Evolutionary conservation across 2,888 invertebrate genomes (phyloP).

Genomic region (Pollenia angustigena): DNA sequence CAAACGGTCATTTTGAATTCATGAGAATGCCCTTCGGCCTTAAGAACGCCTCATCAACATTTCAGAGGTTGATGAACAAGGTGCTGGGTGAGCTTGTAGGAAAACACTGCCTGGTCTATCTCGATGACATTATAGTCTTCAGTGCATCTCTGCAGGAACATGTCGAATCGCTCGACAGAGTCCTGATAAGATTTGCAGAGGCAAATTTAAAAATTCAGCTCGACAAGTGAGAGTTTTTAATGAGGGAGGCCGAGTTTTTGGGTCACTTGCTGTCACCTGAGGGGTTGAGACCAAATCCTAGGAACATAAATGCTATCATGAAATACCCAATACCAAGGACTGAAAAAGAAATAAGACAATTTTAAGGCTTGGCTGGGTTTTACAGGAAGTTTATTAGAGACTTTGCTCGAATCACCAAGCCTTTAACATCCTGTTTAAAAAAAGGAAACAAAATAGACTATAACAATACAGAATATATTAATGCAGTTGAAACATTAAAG

Average conservation of each 20-base stretch:
- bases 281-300: constrained; percentile 30
- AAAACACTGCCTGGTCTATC: too few relatives aligned
- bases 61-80: too few relatives aligned
- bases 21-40: too few relatives aligned
- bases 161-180: constrained; percentile 24
- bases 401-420: neutral
- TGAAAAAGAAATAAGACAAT: constrained; percentile 43
- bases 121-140: too few relatives aligned
- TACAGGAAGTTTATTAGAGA: constrained; percentile 34
- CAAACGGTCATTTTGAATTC: too few relatives aligned
- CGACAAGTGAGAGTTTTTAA: neutral
- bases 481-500: constrained; percentile 16
- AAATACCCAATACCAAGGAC: constrained; percentile 74
- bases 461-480: too few relatives aligned
- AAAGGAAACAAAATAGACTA: too few relatives aligned
- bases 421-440: too few relatives aligned
- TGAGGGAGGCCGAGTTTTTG: constrained; percentile 30
- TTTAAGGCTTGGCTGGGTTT: constrained; percentile 17
- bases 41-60: too few relatives aligned
- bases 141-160: constrained; percentile 31
- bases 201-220: constrained; percentile 28
- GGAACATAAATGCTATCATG: constrained; percentile 70
- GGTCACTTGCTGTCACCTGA: constrained; percentile 35
- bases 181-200: neutral
- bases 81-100: too few relatives aligned